phyloP scores from a whole-genome alignment of 1,140 invertebrate species.

The Drosophila repleta region DNA sequence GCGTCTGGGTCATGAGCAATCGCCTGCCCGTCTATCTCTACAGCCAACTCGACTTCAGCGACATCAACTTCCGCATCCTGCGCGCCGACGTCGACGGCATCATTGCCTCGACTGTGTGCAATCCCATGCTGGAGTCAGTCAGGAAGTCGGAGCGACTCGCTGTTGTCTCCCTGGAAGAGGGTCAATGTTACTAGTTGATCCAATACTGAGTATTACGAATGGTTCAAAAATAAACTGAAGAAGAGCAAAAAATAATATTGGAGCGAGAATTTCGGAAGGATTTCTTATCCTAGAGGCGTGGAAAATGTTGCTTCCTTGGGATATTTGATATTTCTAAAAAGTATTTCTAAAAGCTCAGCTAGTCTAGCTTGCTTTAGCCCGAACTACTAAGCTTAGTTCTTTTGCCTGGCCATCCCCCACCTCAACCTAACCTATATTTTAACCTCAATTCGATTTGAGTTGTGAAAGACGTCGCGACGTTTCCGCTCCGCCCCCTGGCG shows the following conservation, averaged over 20 bases:
- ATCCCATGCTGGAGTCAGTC: constrained; percentile 83
- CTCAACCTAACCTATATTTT: constrained; percentile 7
- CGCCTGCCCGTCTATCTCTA: constrained; percentile 90
- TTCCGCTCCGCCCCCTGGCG: neutral
- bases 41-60: constrained; percentile 86
- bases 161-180: constrained; percentile 59
- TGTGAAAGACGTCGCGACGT: neutral
- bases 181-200: constrained; percentile 59
- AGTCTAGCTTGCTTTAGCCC: no score
- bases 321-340: no score
- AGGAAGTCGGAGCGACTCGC: constrained; percentile 28
- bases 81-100: constrained; percentile 87
- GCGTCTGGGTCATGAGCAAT: constrained; percentile 91
- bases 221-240: no score
- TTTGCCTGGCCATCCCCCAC: no score
- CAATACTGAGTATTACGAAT: no score
- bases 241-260: no score
- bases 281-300: no score
- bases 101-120: constrained; percentile 88
- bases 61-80: constrained; percentile 90
- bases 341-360: no score
- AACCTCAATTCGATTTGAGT: constrained; percentile 17
- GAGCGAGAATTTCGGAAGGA: no score
- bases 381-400: no score
- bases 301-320: no score